Evolutionary conservation across 2,888 invertebrate genomes (phyloP), one percentile per base, ranked within the genome.

Genomic region (Pristionchus japonicus): DNA sequence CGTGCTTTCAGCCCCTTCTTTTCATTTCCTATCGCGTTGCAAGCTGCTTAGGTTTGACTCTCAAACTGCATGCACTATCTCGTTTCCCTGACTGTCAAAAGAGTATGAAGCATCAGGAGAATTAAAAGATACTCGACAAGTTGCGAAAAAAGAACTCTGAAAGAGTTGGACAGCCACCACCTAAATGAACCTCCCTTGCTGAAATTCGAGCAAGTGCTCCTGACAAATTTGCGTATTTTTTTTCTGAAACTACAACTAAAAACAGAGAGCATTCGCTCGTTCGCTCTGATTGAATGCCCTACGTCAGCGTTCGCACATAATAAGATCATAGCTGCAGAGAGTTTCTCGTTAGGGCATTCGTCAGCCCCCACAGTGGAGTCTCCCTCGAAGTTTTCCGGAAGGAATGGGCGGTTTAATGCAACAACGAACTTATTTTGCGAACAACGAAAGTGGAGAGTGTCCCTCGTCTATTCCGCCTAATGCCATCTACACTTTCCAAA

Each of bases 401-500:
- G 64, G n/a, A 43, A 43, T 77, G 43, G 17, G 47, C 11, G 23
- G 17, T 43, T n/a, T 77, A 77, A 77, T 77, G 43, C 43, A n/a
- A 9, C 70, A 70, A 47, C 77, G n/a, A 40, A 77, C 15, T 77
- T 77, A 77, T 77, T 77, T 11, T 13, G 77, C 77, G 77, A 77
- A 77, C 77, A 77, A 77, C 77, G 77, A 74, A 40, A 74, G 40
- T 23, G 37, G 37, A 27, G 27, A 47, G 13, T 7, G 6, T 20
- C 17, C 57, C 57, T 57, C 57, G 7, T 57, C 47, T 13, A 11
- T 43, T 27, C 23, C n/a, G 43, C 27, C 77, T 77, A 77, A 77
- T 43, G 9, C 47, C 7, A 77, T 77, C 40, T n/a, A 40, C 77
- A 77, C 77, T n/a, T 47, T n/a, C 37, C 77, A 23, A 77, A 77